Evolutionary conservation across 1,140 invertebrate species (phyloP), one percentile per base, ranked within the genome.

Genomic region (Portunus trituberculatus): DNA sequence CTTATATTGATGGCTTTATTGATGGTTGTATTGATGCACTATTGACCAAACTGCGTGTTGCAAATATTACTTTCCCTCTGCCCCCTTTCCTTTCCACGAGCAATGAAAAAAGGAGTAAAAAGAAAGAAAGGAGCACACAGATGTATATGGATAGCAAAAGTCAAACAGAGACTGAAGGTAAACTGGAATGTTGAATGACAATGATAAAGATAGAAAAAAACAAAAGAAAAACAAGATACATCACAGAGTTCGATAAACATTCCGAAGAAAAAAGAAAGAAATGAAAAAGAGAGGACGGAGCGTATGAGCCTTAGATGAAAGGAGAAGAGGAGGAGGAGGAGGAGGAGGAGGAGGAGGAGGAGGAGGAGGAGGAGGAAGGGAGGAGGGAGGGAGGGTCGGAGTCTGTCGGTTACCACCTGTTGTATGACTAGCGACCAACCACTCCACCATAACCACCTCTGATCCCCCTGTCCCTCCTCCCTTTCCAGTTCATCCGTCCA

Each of bases 361-460:
- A 31, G 0, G 48, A 31, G 0, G n/a, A 39, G n/a, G 39, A 20
- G 31, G 20, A 12, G 14, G 32, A 14, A 52, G 31, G 28, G 32
- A 28, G 39, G 20, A n/a, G 29, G 82, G 46, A 83, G 39, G 82
- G 29, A 29, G 25, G 25, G 16, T 25, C 20, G 14, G 39, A 45
- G 39, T 67, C 46, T 29, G 28, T 52, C 90, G 90, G 90, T 91
- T 76, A 76, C 90, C 90, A 91, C 90, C 90, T 91, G 90, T 91
- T 91, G 90, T 91, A 91, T 76, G 29, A 91, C 52, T 8, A n/a
- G 90, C 89, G 52, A n/a, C 90, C 90, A 76, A n/a, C 90, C 90
- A 76, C 90, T 91, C 90, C 90, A 91, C 52, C 90, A 91, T 52
- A 91, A 91, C 90, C 90, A 91, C 90, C 90, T 91, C 52, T 91